These are phyloP conservation scores for Chelonoidis abingdonii DNA, from an alignment of 2,113 vertebrate species.

Conservation along the genomic window DNA sequence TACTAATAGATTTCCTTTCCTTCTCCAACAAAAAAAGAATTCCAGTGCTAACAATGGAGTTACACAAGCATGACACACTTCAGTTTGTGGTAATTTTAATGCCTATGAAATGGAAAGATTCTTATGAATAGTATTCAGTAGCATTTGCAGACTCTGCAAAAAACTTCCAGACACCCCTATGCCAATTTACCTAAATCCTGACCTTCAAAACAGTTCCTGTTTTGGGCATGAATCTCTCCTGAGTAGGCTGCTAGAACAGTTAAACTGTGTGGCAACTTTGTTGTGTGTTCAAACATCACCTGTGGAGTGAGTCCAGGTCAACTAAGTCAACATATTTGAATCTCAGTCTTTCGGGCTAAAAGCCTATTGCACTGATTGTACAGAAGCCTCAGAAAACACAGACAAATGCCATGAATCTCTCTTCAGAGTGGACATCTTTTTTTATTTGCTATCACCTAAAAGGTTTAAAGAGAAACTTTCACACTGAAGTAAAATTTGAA, in stretches of 20 bases:
- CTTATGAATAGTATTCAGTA: constrained; percentile 2
- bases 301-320: constrained; percentile 6
- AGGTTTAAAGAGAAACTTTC: constrained; percentile 24
- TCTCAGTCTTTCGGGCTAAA: not conserved
- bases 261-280: constrained; percentile 41
- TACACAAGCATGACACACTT: constrained; percentile 6
- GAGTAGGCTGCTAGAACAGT: not conserved
- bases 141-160: not conserved
- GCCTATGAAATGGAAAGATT: not conserved
- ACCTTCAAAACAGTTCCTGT: constrained; percentile 29
- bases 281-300: constrained; percentile 51
- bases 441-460: constrained; percentile 48
- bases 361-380: constrained; percentile 20
- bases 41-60: constrained; percentile 40
- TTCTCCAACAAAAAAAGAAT: constrained; percentile 33
- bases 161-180: constrained; percentile 2
- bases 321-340: constrained; percentile 40
- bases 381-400: constrained; percentile 5
- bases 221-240: not conserved
- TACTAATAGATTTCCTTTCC: constrained; percentile 37
- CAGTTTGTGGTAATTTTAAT: not conserved
- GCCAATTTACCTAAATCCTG: constrained; percentile 42
- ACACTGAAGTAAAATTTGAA: constrained; percentile 2
- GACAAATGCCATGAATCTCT: not conserved
- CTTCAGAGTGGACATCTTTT: not conserved